Conservation (phyloP, 2,888 invertebrate genomes). For the Lymantria dispar region DNA sequence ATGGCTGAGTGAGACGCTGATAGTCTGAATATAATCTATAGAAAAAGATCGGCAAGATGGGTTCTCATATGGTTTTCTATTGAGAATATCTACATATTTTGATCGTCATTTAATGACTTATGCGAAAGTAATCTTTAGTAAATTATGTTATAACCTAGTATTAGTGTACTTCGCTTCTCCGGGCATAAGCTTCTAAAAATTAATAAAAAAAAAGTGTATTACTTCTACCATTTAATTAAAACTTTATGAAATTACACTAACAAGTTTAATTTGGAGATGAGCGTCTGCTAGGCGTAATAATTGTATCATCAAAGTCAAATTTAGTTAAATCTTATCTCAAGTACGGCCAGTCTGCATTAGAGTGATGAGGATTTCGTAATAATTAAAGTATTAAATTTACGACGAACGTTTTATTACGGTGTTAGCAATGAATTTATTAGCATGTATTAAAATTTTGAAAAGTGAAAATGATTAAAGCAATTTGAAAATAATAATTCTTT, state of each 20-base stretch:
- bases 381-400: conserved; percentile 2
- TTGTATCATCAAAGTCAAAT: conserved; percentile 23
- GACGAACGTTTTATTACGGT: conserved; percentile 2
- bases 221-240: conserved; percentile 10
- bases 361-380: neutral
- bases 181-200: neutral
- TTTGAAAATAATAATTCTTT: no score
- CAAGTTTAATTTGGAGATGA: conserved; percentile 24
- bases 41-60: no score
- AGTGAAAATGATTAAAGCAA: neutral
- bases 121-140: no score
- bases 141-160: no score
- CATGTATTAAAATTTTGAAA: neutral
- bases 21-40: no score
- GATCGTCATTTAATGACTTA: no score
- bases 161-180: no score
- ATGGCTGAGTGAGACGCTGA: no score
- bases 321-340: conserved; percentile 18
- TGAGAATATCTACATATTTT: no score
- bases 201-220: neutral
- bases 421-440: conserved; percentile 1
- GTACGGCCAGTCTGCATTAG: conserved; percentile 11
- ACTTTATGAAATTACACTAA: conserved; percentile 19
- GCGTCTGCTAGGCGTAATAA: conserved; percentile 16
- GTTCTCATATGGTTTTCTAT: no score